Base-by-base conservation (phyloP, 1,140 invertebrate species). In the Aphelinus atriplicis region DNA sequence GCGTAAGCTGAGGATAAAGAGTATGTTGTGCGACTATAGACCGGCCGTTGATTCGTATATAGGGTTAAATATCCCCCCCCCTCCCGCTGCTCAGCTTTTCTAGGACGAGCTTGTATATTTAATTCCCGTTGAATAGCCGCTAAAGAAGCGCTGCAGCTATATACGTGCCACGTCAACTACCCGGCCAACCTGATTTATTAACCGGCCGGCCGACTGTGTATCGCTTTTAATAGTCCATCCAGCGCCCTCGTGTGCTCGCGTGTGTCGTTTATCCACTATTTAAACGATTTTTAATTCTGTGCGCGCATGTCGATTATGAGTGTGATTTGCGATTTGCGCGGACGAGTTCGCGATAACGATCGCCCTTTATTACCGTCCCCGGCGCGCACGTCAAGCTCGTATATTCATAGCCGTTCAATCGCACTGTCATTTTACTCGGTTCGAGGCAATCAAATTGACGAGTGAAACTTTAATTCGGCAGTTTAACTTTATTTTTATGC, bases 31-130 rank as follows among this genome's bases (percentile, higher is more conserved):
- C 46, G 46, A 9, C 48, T 3, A 47, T 10, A n/a, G 10, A 3
- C 3, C 58, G 58, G 26, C 26, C 26, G 26, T 26, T 26, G 26
- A 26, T 26, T 26, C 26, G 26, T 26, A 26, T 26, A 26, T 43
- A 10, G 61, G n/a, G 7, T 57, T 57, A 57, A 57, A n/a, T 57
- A n/a, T 7, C 56, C 56, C 9, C 26, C 26, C 26, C 26, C 26
- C 26, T 26, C 0, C 26, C 26, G 0, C 26, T 26, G 26, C 26
- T 26, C 60, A 7, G 48, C 58, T 10, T 43, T 71, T 71, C 69
- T 71, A 63, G 69, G 69, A 63, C 60, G 50, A 46, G 50, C n/a
- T 71, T 57, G 61, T 26, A 57, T 57, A 55, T 64, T 71, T 62
- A 7, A 71, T 45, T 66, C n/a, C 1, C 4, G 50, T 7, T 7